phyloP scores from a whole-genome alignment of 53 echinoderm and acorn worm species.

The Luidia sarsii region DNA sequence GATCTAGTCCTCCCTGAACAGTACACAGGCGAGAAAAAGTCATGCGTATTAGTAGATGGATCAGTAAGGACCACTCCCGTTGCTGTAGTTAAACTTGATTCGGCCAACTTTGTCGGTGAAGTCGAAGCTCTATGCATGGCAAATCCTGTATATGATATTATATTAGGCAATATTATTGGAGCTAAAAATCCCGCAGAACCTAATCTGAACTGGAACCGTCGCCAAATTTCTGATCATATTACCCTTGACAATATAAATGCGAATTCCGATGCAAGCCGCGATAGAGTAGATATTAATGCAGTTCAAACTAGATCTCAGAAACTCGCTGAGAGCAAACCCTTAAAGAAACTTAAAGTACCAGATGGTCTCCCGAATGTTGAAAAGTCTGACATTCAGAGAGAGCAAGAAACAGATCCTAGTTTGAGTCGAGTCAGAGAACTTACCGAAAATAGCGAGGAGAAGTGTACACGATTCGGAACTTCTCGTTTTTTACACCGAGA shows the following conservation, averaged over 20 bases:
- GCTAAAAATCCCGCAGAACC: conserved; percentile 22
- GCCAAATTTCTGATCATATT: too few species aligned
- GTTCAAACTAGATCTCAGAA: conserved; percentile 1
- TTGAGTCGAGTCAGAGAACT: conserved; percentile 31
- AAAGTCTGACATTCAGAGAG: conserved; percentile 5
- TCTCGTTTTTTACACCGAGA: conserved; percentile 9
- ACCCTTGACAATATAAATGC: too few species aligned
- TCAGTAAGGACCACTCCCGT: conserved; percentile 39
- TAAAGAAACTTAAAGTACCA: conserved; percentile 34
- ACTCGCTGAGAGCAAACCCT: conserved; percentile 1
- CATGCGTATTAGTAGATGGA: conserved; percentile 43
- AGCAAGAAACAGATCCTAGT: conserved; percentile 45
- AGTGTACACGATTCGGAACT: neutral
- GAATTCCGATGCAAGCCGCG: neutral
- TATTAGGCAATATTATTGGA: neutral
- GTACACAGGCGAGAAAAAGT: conserved; percentile 31
- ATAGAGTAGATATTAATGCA: neutral
- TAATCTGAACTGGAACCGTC: neutral
- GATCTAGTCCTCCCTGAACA: conserved; percentile 21
- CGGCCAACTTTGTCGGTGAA: conserved; percentile 8
- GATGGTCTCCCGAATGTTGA: conserved; percentile 29
- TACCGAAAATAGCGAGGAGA: neutral
- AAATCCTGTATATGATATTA: conserved; percentile 33
- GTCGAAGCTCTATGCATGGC: conserved; percentile 30
- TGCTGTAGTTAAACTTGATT: conserved; percentile 4